Evolutionary conservation across 2,888 invertebrate genomes (phyloP).

Genomic region (Rhaphigaster nebulosa): DNA sequence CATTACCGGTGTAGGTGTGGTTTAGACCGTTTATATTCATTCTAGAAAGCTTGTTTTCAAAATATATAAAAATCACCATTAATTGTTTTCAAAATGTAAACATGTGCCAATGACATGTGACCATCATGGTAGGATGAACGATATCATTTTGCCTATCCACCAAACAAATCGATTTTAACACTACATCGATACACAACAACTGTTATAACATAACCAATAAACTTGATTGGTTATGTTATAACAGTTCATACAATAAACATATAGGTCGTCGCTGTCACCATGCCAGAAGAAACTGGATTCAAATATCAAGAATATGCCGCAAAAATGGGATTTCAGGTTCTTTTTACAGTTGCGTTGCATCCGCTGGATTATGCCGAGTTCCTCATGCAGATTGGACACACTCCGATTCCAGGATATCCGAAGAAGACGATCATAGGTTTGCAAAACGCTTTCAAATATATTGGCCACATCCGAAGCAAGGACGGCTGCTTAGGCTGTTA

Average conservation of each 20-base stretch:
- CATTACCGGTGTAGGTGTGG: too few species aligned
- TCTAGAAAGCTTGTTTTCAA: too few species aligned
- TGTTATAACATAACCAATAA: neutral
- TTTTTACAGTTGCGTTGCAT: neutral
- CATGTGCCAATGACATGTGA: neutral
- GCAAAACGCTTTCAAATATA: neutral
- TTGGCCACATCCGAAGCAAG: neutral
- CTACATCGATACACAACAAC: neutral
- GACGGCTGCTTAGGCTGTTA: neutral
- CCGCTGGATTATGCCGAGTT: neutral
- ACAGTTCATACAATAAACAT: neutral
- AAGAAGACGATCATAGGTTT: neutral
- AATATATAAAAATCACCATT: neutral
- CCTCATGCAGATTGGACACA: neutral
- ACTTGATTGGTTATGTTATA: neutral
- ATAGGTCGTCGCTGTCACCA: neutral
- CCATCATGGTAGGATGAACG: too few species aligned
- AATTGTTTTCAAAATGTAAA: neutral
- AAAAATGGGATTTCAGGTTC: neutral
- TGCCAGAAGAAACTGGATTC: neutral
- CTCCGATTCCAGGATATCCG: neutral
- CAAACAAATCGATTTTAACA: neutral
- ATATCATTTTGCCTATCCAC: too few species aligned
- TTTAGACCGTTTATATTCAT: too few species aligned
- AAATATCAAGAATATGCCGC: neutral